Evolutionary conservation across 2,888 invertebrate species (phyloP).

Genomic region (Hydroisotoma schaefferi): DNA sequence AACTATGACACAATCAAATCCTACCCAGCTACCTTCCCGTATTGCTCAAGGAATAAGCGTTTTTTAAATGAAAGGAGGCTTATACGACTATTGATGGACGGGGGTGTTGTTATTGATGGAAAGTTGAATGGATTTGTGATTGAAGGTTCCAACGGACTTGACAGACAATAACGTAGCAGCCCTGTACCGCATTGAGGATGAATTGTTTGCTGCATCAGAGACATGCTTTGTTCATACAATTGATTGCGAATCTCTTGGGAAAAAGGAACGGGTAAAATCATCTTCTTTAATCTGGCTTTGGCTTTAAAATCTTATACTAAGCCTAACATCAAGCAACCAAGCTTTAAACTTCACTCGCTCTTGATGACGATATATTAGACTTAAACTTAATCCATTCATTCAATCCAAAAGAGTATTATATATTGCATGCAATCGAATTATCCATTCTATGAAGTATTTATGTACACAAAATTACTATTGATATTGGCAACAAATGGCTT

Average conservation of each 20-base stretch:
- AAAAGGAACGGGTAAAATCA: constrained; percentile 43
- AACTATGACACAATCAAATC: too few relatives aligned
- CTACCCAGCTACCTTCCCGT: constrained; percentile 9
- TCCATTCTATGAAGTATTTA: background rate
- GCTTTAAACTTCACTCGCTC: too few relatives aligned
- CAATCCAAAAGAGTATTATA: too few relatives aligned
- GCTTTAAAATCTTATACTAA: too few relatives aligned
- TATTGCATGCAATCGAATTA: too few relatives aligned
- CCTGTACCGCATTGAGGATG: constrained; percentile 41
- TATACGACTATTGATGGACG: background rate
- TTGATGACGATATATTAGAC: too few relatives aligned
- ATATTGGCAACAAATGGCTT: constrained; percentile 12
- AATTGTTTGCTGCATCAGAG: constrained; percentile 41
- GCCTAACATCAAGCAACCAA: too few relatives aligned
- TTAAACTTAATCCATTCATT: too few relatives aligned
- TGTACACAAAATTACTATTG: background rate
- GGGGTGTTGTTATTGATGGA: constrained; percentile 1
- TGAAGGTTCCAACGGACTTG: constrained; percentile 46
- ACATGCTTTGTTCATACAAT: constrained; percentile 46
- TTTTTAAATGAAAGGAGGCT: background rate
- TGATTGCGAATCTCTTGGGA: constrained; percentile 40
- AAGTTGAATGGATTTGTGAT: constrained; percentile 16
- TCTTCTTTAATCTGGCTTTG: background rate
- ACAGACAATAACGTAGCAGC: constrained; percentile 47
- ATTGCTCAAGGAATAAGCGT: constrained; percentile 9